Evolutionary conservation across 2,888 invertebrate species (phyloP), one percentile per base, ranked within the genome.

Genomic region (Pyrochroa serraticornis): DNA sequence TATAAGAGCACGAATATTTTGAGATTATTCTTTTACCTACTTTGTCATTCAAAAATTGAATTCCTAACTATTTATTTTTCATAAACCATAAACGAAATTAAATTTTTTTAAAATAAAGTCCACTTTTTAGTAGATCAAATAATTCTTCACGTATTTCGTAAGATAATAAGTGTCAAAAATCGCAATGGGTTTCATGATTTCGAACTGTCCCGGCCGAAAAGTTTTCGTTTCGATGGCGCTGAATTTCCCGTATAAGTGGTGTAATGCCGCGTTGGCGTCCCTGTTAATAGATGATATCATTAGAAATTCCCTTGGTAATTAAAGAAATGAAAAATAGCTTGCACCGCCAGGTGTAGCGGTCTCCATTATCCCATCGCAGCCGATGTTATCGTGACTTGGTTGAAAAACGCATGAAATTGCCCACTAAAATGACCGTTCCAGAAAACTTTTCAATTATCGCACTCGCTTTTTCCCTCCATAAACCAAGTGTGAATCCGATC

Each of bases 281-380:
- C 32, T 36, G 12, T 37, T 53, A 46, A 46, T 53, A 53, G 46
- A 53, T 53, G 46, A 46, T 53, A 53, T 53, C 53, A 53, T 53
- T 53, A 46, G 53, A 42, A 45, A 53, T 53, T 53, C 48, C 41
- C 22, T 34, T 49, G 55, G 50, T 62, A 64, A 65, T 64, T 67
- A 63, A 57, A 64, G 59, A 61, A 60, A 62, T 64, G 65, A 65
- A 64, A 65, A 63, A 67, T 67, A 60, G 62, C 56, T 58, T 44
- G 46, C 32, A 48, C 43, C 52, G 62, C 64, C 67, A 64, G 67
- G 64, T 67, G 67, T 58, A 61, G 38, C 30, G 45, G 41, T 47
- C 57, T 60, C 36, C 54, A 53, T 60, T 60, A 58, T 60, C 47
- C 57, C 48, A 42, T 38, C 60, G 36, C 35, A 43, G 58, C 45